Conservation (phyloP, 2,113 vertebrate genomes). For the Salvelinus fontinalis region DNA sequence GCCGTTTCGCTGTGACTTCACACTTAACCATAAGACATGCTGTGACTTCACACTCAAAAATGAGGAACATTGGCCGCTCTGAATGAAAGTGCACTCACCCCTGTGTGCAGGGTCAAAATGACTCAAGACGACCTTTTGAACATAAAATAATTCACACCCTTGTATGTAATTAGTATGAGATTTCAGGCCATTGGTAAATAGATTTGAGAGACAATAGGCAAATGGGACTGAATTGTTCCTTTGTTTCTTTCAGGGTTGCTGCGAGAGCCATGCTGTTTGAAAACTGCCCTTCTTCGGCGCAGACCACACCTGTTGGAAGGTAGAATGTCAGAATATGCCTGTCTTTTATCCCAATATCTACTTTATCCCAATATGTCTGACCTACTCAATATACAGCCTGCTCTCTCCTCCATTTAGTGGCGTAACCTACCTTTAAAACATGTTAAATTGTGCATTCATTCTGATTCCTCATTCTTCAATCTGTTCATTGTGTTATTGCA, state of each 20-base stretch:
- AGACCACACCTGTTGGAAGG: conserved; percentile 73
- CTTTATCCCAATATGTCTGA: background rate
- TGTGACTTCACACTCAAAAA: background rate
- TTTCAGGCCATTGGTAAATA: conserved; percentile 5
- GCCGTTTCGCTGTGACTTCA: too few relatives aligned
- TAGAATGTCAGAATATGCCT: conserved; percentile 42
- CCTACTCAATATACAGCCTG: background rate
- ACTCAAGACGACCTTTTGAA: background rate
- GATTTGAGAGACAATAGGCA: conserved; percentile 12
- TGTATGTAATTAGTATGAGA: background rate
- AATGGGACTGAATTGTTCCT: background rate
- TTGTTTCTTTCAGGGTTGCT: conserved; percentile 80
- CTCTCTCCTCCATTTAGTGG: too few relatives aligned
- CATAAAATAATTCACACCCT: background rate
- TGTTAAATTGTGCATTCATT: too few relatives aligned
- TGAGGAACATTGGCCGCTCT: background rate
- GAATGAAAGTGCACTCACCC: background rate
- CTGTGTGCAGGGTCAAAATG: background rate
- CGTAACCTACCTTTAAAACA: too few relatives aligned
- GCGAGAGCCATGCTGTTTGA: conserved; percentile 87
- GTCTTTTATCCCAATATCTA: background rate
- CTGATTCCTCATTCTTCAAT: too few relatives aligned
- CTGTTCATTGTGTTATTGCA: too few relatives aligned
- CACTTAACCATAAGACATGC: too few relatives aligned
- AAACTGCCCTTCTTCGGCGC: conserved; percentile 68